Evolutionary conservation across 2,888 invertebrate species (phyloP).

Genomic region (Altica lythri): DNA sequence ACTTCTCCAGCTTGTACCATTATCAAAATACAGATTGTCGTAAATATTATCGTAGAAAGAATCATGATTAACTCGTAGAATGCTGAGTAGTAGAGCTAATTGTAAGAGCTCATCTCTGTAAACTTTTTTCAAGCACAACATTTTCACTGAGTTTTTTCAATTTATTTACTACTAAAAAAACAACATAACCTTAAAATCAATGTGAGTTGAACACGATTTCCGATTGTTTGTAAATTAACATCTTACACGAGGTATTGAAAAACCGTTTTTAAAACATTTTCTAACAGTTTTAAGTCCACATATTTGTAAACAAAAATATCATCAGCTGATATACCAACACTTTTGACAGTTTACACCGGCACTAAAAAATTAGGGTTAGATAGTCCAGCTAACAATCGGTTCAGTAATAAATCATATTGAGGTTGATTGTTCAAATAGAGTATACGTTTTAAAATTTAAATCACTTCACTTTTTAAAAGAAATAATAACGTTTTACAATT

Average conservation of each 20-base stretch:
- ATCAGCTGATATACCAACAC: slow-evolving; percentile 45
- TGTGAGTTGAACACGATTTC: slow-evolving; percentile 21
- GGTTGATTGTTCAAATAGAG: slow-evolving; percentile 1
- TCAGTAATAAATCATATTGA: not conserved
- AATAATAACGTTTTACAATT: not conserved
- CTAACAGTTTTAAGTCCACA: slow-evolving; percentile 8
- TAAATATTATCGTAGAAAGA: slow-evolving; percentile 64
- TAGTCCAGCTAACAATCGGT: too few species aligned
- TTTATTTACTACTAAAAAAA: slow-evolving; percentile 13
- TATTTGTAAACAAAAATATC: slow-evolving; percentile 41
- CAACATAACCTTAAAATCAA: slow-evolving; percentile 38
- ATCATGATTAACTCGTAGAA: slow-evolving; percentile 77
- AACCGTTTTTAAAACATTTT: slow-evolving; percentile 8
- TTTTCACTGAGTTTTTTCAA: slow-evolving; percentile 49
- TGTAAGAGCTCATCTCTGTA: slow-evolving; percentile 82
- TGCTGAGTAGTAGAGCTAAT: slow-evolving; percentile 78
- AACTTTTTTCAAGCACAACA: slow-evolving; percentile 82
- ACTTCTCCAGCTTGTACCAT: slow-evolving; percentile 71
- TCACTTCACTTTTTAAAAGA: slow-evolving; percentile 21
- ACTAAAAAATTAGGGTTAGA: slow-evolving; percentile 28
- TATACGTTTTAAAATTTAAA: not conserved
- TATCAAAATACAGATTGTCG: slow-evolving; percentile 62
- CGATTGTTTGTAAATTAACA: slow-evolving; percentile 22
- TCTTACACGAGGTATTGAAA: slow-evolving; percentile 17
- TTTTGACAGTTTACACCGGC: slow-evolving; percentile 46